Base-by-base conservation (phyloP, 1,140 invertebrate species). In the Trichoplusia ni region DNA sequence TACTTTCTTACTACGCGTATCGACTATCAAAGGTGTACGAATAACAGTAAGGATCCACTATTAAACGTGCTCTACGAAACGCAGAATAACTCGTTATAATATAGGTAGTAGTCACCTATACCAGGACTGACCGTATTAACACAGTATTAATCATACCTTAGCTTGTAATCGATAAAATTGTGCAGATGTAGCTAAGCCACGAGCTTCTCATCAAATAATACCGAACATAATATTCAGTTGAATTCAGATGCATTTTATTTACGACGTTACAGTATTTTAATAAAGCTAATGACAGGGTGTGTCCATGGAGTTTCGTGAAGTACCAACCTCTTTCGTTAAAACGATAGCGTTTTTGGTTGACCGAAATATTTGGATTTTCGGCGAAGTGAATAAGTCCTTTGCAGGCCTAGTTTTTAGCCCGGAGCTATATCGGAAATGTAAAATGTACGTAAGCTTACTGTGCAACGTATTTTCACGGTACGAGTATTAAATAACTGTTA, bases 351-450 rank as follows among this genome's bases (percentile, higher is more conserved):
- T n/a, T n/a, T 14, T 29, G 23, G 46, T 31, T 29, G 27, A n/a
- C 23, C 25, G 14, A 13, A 49, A 49, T 49, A 49, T 49, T 49
- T 31, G 25, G 46, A 31, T 29, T 49, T 49, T 49, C 46, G 46
- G 9, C 11, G 46, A n/a, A 4, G 13, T 18, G 46, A 49, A 49
- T 49, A 49, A 49, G 46, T 53, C 27, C 18, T n/a, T 33, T 35
- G 31, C 31, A 49, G 1, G 16, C 49, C 33, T 9, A 29, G 44
- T 47, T 49, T 49, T 49, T 29, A 9, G 25, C 25, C 7, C 2
- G 11, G 25, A 49, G 25, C 25, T 31, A n/a, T 49, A 1, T 25
- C 25, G 18, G 14, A 49, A 49, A 49, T 49, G 40, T 42, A 42
- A 42, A 42, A 42, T 21, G 40, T n/a, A 42, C 13, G 5, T 8